phyloP scores from a whole-genome alignment of 2,888 invertebrate genomes.

The Apamea epomidion region DNA sequence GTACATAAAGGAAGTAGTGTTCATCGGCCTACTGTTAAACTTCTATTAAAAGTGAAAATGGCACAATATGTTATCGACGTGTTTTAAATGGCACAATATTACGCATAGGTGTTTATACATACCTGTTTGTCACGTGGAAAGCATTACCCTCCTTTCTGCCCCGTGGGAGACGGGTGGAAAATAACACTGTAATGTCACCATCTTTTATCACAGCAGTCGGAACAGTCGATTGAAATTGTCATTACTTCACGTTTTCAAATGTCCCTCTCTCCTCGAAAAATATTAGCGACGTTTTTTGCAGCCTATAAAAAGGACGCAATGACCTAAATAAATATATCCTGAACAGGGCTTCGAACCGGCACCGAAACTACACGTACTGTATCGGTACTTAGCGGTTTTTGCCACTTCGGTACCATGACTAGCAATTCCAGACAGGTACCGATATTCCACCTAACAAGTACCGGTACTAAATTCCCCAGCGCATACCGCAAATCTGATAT shows the following conservation, averaged over 20 bases:
- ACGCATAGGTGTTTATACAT: neutral
- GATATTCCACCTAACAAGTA: neutral
- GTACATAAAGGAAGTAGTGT: neutral
- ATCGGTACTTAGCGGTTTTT: neutral
- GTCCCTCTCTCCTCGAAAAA: neutral
- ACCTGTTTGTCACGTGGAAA: conserved; percentile 8
- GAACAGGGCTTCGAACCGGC: neutral
- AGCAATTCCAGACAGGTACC: neutral
- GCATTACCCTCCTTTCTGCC: conserved; percentile 54
- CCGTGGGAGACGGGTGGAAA: conserved; percentile 47
- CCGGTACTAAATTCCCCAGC: neutral
- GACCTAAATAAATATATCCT: neutral
- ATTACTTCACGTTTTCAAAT: conserved; percentile 17
- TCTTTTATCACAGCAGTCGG: conserved; percentile 41
- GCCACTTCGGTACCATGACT: neutral
- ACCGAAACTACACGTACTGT: neutral
- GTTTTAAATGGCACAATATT: conserved; percentile 6
- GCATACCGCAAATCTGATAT: neutral
- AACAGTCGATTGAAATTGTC: conserved; percentile 46
- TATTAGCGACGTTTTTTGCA: neutral
- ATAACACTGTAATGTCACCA: conserved; percentile 21
- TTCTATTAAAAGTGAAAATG: neutral
- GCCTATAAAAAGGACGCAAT: neutral
- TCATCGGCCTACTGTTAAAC: neutral
- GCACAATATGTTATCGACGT: neutral